Percentiles rank a stretch among this genome's conserved stretches.
phyloP scores from a whole-genome alignment of 1,140 invertebrate species.

The Diachasmimorpha longicaudata region DNA sequence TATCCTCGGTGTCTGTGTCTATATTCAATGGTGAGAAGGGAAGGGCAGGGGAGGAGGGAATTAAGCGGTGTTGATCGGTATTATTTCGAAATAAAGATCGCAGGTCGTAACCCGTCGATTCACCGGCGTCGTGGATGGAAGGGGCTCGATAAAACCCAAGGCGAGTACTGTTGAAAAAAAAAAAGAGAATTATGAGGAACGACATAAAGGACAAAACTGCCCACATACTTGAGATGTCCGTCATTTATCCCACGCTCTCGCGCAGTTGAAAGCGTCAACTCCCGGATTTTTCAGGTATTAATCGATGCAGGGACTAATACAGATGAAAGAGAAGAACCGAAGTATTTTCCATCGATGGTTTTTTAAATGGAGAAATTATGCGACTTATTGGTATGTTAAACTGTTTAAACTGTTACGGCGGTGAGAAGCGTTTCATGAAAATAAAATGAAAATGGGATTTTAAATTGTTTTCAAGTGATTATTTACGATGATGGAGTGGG shows the following conservation, averaged over 20 bases:
- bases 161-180: not conserved
- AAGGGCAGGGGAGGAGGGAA: too few species aligned
- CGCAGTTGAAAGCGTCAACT: not conserved
- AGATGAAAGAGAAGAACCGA: not conserved
- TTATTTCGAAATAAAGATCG: constrained; percentile 34
- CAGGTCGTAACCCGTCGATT: constrained; percentile 20
- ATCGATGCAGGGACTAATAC: not conserved
- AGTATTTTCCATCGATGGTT: not conserved
- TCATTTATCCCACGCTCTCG: not conserved
- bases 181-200: not conserved
- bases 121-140: not conserved
- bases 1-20: constrained; percentile 6
- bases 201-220: not conserved
- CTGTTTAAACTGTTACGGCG: not conserved
- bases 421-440: too few species aligned
- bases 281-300: not conserved
- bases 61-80: constrained; percentile 4
- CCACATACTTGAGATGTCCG: not conserved
- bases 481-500: too few species aligned
- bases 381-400: not conserved
- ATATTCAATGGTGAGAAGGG: not conserved
- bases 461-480: too few species aligned
- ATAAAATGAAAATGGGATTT: too few species aligned
- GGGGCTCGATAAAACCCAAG: not conserved
- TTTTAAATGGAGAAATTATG: not conserved